Conservation (phyloP, 2,113 vertebrate species). For the Hydrochoerus hydrochaeris region DNA sequence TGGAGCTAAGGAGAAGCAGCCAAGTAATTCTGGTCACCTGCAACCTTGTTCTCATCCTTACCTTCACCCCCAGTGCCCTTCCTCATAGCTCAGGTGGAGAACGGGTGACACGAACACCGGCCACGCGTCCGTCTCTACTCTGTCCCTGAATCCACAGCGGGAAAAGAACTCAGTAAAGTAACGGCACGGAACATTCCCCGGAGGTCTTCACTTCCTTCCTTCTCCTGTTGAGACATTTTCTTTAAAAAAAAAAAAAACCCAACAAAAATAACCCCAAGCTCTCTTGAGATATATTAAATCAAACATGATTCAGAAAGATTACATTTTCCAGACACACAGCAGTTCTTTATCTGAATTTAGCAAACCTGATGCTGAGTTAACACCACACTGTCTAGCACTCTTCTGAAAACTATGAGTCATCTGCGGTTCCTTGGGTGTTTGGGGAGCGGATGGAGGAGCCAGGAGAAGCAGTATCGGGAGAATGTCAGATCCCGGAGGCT, state of each 20-base stretch:
- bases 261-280: too few relatives aligned
- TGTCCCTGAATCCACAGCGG: neutral
- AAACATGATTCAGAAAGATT: slow-evolving; percentile 1
- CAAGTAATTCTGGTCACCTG: accelerated
- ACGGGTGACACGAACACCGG: neutral
- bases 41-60: accelerated
- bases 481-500: neutral
- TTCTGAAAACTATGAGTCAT: neutral
- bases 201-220: neutral
- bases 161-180: neutral
- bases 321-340: neutral
- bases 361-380: neutral
- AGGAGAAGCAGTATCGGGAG: neutral
- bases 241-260: neutral
- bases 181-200: too few relatives aligned
- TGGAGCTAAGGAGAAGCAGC: neutral
- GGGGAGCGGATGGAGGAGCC: too few relatives aligned
- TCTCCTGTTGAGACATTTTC: neutral
- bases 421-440: accelerated
- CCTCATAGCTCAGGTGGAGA: neutral
- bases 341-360: neutral
- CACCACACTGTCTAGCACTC: neutral
- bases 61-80: neutral
- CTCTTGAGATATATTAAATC: neutral
- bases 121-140: neutral